Evolutionary conservation across 2,797 vertebrate species (phyloP), one percentile per base, ranked within the genome.

Genomic region (Distichodus sexfasciatus): DNA sequence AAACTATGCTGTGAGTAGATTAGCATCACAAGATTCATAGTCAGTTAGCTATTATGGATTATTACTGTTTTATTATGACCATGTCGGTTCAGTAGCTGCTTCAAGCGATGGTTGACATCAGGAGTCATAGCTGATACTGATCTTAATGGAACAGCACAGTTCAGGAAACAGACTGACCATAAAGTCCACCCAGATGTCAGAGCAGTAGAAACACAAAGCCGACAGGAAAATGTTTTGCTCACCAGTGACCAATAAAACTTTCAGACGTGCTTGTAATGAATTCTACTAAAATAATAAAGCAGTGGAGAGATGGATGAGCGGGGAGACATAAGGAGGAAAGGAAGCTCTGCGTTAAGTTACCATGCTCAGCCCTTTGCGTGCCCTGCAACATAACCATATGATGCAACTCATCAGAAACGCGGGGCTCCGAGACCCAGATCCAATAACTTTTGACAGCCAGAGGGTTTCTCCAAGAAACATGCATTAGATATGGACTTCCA

Each of bases 391-490:
- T 36, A 64, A 57, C 50, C n/a, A 31, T n/a, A 40, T 76, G 69
- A 59, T 68, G 60, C 54, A 64, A 68, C 33, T 43, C 17, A 36
- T 44, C 51, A 51, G 50, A 72, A 72, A 68, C n/a, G 24, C 17
- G 53, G 21, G 36, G 33, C 4, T 17, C 60, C 24, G 1, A 10
- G 23, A 29, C 1, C n/a, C 54, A 62, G 19, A 14, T 24, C 40
- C 28, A 26, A 54, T 33, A 41, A 51, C 29, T 54, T 70, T 28
- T 54, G 62, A 55, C 41, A 43, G 35, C 15, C 35, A 23, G 9
- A 57, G 21, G 54, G 33, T 19, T 38, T 4, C 54, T 38, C 33
- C 33, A 57, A 57, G 54, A 57, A 21, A 21, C 17, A 57, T 35
- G 33, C 35, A 8, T 21, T 23, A 19, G 19, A 38, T 24, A 11